phyloP scores from a whole-genome alignment of 2,113 vertebrate species.

The Amphilophus citrinellus region DNA sequence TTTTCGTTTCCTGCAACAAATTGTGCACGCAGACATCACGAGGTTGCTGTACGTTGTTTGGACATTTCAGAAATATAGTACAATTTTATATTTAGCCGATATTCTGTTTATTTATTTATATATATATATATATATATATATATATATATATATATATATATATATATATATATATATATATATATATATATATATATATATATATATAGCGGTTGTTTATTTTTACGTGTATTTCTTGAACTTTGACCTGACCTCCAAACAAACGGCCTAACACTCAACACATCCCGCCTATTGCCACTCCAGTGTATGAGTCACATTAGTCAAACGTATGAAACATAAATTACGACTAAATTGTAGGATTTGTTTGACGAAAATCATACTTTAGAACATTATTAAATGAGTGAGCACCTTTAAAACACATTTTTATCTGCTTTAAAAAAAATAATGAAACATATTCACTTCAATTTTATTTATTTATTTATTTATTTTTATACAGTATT shows the following conservation, averaged over 20 bases:
- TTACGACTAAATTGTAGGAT: background rate
- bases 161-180: too few relatives aligned
- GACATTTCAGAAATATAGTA: background rate
- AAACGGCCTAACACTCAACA: too few relatives aligned
- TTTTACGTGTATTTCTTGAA: constrained; percentile 27
- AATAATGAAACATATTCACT: background rate
- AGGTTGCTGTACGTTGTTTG: background rate
- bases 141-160: too few relatives aligned
- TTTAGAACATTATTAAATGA: background rate
- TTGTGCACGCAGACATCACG: too few relatives aligned
- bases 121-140: too few relatives aligned
- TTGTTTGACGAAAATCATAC: background rate
- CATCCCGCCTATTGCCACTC: background rate
- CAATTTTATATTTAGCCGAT: background rate
- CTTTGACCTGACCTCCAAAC: constrained; percentile 39
- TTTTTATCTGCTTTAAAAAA: background rate
- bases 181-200: background rate
- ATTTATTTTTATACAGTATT: constrained; percentile 12
- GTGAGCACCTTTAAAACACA: background rate
- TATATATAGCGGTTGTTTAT: background rate
- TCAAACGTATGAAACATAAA: background rate
- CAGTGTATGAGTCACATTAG: background rate
- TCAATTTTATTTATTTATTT: background rate
- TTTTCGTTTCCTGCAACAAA: background rate
- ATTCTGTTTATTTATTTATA: too few relatives aligned